phyloP scores from a whole-genome alignment of 2,113 vertebrate genomes.

The Coracopsis vasa region DNA sequence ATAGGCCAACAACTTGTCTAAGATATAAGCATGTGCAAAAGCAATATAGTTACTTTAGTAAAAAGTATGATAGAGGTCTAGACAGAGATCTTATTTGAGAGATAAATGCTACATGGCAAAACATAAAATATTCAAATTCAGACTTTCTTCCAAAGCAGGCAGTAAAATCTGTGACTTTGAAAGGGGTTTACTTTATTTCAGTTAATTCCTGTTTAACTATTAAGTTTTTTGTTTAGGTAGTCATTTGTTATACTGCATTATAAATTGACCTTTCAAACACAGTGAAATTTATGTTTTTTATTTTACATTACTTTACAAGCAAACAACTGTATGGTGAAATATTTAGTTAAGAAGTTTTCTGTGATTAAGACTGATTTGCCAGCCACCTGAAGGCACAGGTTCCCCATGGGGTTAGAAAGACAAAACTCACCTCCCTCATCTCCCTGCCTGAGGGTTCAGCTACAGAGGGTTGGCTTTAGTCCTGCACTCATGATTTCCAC shows the following conservation, averaged over 20 bases:
- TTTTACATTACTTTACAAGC: background rate
- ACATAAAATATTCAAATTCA: background rate
- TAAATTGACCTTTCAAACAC: constrained; percentile 1
- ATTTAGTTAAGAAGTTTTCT: constrained; percentile 1
- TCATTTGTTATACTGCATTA: constrained; percentile 3
- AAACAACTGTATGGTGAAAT: background rate
- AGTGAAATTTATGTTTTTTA: background rate
- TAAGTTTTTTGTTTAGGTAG: background rate
- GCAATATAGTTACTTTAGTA: background rate
- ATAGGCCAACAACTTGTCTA: background rate
- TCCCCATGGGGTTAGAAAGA: background rate
- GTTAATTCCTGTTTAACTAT: background rate
- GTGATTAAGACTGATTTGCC: background rate
- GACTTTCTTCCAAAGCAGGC: background rate
- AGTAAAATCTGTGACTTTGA: background rate
- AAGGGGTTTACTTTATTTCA: background rate
- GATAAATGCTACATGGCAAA: background rate
- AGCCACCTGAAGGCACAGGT: background rate
- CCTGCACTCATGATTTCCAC: background rate
- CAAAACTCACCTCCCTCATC: background rate
- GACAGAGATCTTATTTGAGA: background rate
- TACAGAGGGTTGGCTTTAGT: background rate
- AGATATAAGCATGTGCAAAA: background rate
- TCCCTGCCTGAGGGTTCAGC: background rate
- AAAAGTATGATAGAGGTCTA: background rate